Evolutionary conservation across 1,140 invertebrate genomes (phyloP), one percentile per base, ranked within the genome.

Genomic region (Adoxophyes honmai): DNA sequence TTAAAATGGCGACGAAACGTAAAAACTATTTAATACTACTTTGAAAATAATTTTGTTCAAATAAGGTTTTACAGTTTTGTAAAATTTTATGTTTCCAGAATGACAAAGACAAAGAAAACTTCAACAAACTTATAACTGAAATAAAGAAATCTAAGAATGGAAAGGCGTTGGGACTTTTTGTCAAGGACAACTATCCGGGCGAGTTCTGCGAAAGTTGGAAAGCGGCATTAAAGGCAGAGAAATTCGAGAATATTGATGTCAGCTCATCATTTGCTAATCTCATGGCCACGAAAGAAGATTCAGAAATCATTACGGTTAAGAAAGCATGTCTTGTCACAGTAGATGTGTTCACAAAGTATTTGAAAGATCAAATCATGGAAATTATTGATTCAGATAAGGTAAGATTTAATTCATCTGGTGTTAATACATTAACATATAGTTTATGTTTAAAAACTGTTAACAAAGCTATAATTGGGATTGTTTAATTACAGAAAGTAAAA

Each of bases 321-420:
- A 98, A 98, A 91, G 98, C 99, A 0, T 97, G 95, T 70, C 89
- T 96, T 70, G 96, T 98, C 4, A 97, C 98, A 18, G 95, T 96
- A 44, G 98, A 99, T 90, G 93, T 99, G 3, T 99, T 98, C 82
- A 96, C 93, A 18, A 99, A 99, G 78, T 98, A 98, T 90, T 91
- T 99, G 5, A 98, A 98, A 88, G 96, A 98, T 89, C 96, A 99
- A 88, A 96, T 99, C 57, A 98, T 99, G 94, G 97, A 99, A 83
- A 98, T 99, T 68, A 98, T 99, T 77, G 98, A 99, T 92, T 95
- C 96, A 5, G 98, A 99, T 78, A 96, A 95, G 89, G 96, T 97
- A 90, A 77, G 62, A 52, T 59, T 10, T 15, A 28, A 34, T 58
- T 28, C n/a, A n/a, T n/a, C n/a, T n/a, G n/a, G n/a, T n/a, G n/a